These are phyloP conservation scores for Homalodisca vitripennis DNA, from an alignment of 1,140 invertebrate genomes.

Conservation along the genomic window DNA sequence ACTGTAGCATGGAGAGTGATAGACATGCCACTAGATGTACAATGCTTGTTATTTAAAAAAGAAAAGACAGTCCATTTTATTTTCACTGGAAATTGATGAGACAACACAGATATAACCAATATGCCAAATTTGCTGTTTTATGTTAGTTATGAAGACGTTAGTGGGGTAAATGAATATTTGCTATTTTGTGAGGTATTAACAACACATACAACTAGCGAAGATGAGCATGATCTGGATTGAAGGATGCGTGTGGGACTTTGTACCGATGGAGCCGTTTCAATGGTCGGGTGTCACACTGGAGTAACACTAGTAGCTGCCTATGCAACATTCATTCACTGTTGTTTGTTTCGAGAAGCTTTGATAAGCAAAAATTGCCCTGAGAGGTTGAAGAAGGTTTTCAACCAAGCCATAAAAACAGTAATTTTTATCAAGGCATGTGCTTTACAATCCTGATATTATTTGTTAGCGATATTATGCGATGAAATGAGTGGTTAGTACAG, in stretches of 20 bases:
- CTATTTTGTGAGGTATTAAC: background rate
- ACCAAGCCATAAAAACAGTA: no score
- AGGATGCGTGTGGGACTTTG: background rate
- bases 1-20: no score
- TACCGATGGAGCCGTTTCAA: background rate
- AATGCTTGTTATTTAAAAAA: no score
- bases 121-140: background rate
- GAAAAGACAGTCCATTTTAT: no score
- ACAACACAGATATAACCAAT: background rate
- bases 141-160: no score
- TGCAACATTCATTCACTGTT: background rate
- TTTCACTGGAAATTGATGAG: background rate
- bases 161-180: background rate
- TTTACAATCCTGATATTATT: no score
- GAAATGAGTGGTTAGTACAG: no score
- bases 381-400: no score
- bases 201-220: background rate
- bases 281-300: background rate
- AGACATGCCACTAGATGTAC: no score
- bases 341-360: background rate
- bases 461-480: no score
- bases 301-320: background rate
- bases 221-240: background rate
- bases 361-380: no score
- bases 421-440: no score